Base-by-base conservation (phyloP, 2,888 invertebrate genomes). In the Rotaria magnacalcarata region DNA sequence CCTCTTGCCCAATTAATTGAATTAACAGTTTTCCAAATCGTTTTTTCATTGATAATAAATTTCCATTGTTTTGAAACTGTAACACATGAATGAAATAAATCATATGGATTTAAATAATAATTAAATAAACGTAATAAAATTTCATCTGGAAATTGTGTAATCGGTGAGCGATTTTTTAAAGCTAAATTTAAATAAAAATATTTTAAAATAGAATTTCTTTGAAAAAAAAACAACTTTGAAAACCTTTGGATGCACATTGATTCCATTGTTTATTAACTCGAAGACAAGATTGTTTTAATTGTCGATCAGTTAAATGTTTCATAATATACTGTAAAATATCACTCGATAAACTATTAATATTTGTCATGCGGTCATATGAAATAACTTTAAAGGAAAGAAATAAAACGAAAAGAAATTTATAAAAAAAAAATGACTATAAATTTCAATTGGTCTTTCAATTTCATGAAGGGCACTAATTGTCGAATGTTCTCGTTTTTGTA, bases 1-100 rank as follows among this genome's bases (percentile, higher is more conserved):
- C 91, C 91, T 89, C 89, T 89, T 41, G 91, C 90, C 92, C 92
- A 92, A 87, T 90, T 89, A 14, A 90, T 89, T 7, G 91, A 91
- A 84, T 90, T 89, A 10, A 92, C 85, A 4, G 88, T 87, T 75
- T 88, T 89, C 92, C 92, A 92, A 67, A 92, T 88, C 4, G 88
- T 87, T 6, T 90, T 89, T 86, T 91, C 90, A 84, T 88, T 88
- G 1, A 90, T 88, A 43, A 91, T 87, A 8, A 88, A 80, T 84
- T 89, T 89, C 91, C 91, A 92, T 24, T 88, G 86, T 34, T 87
- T 88, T 84, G 89, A 90, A 50, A 91, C 91, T 87, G 89, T 90
- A 16, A 90, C 89, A 88, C 90, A 90, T 47, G 80, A 75, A 19
- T 88, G 87, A 10, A 89, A 87, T n/a, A 91, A 88, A 80, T 91